Percentiles rank a stretch among this genome's conserved stretches.
Conservation (phyloP, 2,888 invertebrate species). For the Thecocarcelia acutangulata region DNA sequence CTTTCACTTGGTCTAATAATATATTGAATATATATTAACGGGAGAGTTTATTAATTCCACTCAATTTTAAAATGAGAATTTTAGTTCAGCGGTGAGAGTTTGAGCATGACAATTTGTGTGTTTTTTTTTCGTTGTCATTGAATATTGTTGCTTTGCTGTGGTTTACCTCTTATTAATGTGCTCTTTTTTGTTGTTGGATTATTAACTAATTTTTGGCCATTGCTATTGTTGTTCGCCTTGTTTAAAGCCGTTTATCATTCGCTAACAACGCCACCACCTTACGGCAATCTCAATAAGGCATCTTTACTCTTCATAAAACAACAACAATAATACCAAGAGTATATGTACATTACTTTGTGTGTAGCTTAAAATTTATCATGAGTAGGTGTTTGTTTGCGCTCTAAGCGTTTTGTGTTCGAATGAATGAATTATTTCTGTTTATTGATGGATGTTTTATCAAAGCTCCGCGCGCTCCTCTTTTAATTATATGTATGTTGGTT, state of each 20-base stretch:
- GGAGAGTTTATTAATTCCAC: not conserved
- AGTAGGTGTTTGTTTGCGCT: conserved; percentile 14
- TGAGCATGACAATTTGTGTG: conserved; percentile 45
- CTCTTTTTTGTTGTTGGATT: conserved; percentile 53
- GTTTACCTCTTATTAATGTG: conserved; percentile 59
- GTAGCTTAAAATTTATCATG: conserved; percentile 29
- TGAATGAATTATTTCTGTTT: conserved; percentile 58
- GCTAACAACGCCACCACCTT: conserved; percentile 66
- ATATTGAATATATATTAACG: too few species aligned
- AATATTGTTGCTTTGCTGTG: conserved; percentile 38
- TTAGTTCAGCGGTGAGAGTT: conserved; percentile 21
- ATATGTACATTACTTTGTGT: not conserved
- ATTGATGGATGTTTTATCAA: conserved; percentile 61
- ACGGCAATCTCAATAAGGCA: conserved; percentile 48
- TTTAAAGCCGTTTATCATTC: conserved; percentile 65
- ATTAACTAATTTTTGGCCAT: conserved; percentile 18
- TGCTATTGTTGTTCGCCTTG: conserved; percentile 46
- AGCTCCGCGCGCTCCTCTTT: conserved; percentile 50
- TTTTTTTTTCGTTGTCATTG: conserved; percentile 6
- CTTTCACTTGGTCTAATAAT: not conserved
- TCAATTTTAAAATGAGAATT: conserved; percentile 10
- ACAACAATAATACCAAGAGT: conserved; percentile 1
- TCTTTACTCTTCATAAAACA: conserved; percentile 39
- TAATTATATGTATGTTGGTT: not conserved
- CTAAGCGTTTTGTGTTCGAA: conserved; percentile 25